Conservation (phyloP, 2,888 invertebrate species). For the Lymantria dispar region DNA sequence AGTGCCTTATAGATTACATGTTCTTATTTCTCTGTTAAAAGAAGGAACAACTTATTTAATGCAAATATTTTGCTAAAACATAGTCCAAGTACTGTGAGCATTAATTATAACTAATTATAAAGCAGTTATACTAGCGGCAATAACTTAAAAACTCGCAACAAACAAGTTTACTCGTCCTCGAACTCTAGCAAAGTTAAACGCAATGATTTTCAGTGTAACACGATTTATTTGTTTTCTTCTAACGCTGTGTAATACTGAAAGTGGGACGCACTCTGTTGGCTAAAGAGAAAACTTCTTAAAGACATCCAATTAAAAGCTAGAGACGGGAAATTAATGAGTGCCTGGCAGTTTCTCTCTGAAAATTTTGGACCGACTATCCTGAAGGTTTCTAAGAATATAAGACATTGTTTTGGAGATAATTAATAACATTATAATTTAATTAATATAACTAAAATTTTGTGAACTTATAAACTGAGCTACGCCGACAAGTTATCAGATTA, state of each 20-base stretch:
- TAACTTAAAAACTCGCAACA: conserved; percentile 32
- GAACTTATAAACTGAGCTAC: too few species aligned
- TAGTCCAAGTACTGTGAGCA: not conserved
- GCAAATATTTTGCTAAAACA: not conserved
- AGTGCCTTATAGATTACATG: too few species aligned
- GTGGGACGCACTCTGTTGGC: conserved; percentile 38
- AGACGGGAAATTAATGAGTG: conserved; percentile 46
- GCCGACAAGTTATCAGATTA: too few species aligned
- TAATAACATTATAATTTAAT: too few species aligned
- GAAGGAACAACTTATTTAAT: too few species aligned
- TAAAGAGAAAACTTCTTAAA: conserved; percentile 40
- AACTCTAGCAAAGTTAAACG: conserved; percentile 25
- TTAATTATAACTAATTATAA: conserved; percentile 25
- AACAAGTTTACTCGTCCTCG: conserved; percentile 24
- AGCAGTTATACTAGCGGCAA: conserved; percentile 21
- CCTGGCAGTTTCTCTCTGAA: conserved; percentile 11
- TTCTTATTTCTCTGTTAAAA: too few species aligned
- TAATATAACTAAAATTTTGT: too few species aligned
- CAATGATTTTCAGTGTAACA: conserved; percentile 30
- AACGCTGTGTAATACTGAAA: conserved; percentile 44
- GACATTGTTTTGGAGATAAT: not conserved
- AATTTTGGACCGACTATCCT: conserved; percentile 8
- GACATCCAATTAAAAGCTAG: conserved; percentile 55
- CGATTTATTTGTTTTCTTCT: conserved; percentile 60
- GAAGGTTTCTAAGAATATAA: not conserved